Evolutionary conservation across 2,797 vertebrate species (phyloP), one percentile per base, ranked within the genome.

Genomic region (Lateolabrax maculatus): DNA sequence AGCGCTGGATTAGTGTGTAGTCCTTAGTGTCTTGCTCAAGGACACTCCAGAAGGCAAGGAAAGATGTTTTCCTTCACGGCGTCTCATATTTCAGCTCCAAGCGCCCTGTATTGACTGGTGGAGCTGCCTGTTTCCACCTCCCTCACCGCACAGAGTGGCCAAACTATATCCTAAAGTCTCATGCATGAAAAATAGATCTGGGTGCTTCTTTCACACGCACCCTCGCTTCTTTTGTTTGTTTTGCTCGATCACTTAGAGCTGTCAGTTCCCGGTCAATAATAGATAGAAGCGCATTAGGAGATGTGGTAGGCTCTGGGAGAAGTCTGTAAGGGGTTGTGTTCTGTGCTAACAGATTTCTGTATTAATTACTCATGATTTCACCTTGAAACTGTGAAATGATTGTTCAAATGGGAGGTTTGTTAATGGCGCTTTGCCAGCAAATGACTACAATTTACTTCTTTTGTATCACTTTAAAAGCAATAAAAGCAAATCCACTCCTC

Each of bases 161-260:
- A 49, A 43, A 80, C 62, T 53, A 15, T 16, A 53, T 60, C 63
- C 72, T 12, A 0, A 67, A 57, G 77, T 80, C 58, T 80, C 71
- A 48, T 13, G 19, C 77, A 75, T 85, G 68, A 80, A 56, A 81
- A 83, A 84, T 64, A 75, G 70, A 81, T 78, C 76, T 19, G 57
- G 49, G 63, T 48, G 41, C 41, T 53, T 60, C 53, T 56, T n/a
- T 29, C 61, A 23, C 75, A 56, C 44, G 2, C 25, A 23, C 51
- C 16, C 55, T 44, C 4, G 6, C 67, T 60, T 29, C 44, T 39
- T 81, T 63, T 48, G 60, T 82, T 80, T 70, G 75, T 63, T 76
- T 74, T 39, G 69, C 58, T 77, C 63, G 27, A 53, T 74, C 61
- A 75, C 73, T 80, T 70, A 43, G 29, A 68, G 68, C 82, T 48